Evolutionary conservation across 2,113 vertebrate genomes (phyloP), one percentile per base, ranked within the genome.

Genomic region (Eptesicus fuscus): DNA sequence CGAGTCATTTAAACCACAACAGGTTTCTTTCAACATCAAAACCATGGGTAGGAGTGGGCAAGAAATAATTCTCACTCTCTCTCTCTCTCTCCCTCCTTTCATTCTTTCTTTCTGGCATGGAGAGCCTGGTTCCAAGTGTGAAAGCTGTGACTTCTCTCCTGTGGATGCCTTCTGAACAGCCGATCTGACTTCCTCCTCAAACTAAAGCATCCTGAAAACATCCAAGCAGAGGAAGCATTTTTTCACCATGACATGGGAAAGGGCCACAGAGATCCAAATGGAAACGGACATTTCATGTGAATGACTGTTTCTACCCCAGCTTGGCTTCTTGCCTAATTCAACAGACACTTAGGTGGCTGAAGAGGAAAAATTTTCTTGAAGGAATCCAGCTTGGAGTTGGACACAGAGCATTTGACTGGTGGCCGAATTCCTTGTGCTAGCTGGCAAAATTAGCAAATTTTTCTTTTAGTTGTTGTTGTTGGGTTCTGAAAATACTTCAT

Each of bases 1-100:
- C 96, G 28, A 98, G 98, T 98, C 98, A 96, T 97, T 98, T 98
- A 98, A 97, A 98, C 98, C 98, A 98, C 98, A 98, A 98, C 98
- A 98, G 98, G 98, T 99, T 98, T 98, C 97, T 98, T 98, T 98
- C 98, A 98, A 97, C 98, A 97, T 98, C 96, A 97, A 97, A 97
- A 97, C 93, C 87, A 67, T 97, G 97, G 97, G 97, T 97, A 97
- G 88, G 97, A 98, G 97, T 98, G 95, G 98, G 97, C 22, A 91
- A 97, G 93, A 90, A 97, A 96, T 98, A 96, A 97, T 97, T 25
- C 5, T 40, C 20, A 6, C 9, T 23, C 69, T 23, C 20, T 2
- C 69, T 37, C 18, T 14, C 35, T 23, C 9, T 23, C 69, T 71
- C 35, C 11, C 8, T 30, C 13, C 22, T 13, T 35, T 23, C 20